These are phyloP conservation scores for Globicephala melas DNA, from an alignment of 2,113 vertebrate species.

Conservation along the genomic window DNA sequence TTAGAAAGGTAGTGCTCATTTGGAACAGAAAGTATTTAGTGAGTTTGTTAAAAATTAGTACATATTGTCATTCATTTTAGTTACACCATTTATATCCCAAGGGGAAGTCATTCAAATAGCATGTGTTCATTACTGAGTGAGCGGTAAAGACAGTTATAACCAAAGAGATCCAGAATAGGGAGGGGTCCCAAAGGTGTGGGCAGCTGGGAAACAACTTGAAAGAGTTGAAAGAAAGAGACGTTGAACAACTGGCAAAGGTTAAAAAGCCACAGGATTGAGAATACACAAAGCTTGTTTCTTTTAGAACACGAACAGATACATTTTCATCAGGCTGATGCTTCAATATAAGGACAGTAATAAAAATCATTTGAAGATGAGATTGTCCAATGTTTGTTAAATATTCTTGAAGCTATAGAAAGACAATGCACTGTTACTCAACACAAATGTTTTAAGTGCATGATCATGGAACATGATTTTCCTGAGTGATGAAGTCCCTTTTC, in stretches of 20 bases:
- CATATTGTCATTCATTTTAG: background rate
- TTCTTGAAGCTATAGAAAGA: background rate
- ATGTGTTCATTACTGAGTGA: background rate
- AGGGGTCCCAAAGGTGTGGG: background rate
- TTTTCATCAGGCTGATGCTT: constrained; percentile 16
- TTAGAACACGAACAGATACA: background rate
- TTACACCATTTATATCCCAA: background rate
- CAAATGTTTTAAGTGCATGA: background rate
- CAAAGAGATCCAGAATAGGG: background rate
- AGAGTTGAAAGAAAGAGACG: background rate
- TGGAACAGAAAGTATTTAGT: background rate
- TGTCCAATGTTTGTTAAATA: background rate
- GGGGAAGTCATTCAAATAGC: background rate
- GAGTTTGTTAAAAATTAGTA: background rate
- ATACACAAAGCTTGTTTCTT: background rate
- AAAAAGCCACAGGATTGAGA: background rate
- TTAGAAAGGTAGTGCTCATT: constrained; percentile 21
- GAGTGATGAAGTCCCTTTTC: background rate
- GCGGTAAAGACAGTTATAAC: background rate
- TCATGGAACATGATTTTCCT: background rate
- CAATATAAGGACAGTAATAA: background rate
- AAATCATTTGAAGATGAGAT: background rate
- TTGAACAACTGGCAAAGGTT: background rate
- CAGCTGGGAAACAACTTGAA: background rate
- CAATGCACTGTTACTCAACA: background rate